Evolutionary conservation across 2,888 invertebrate genomes (phyloP), one percentile per base, ranked within the genome.

Genomic region (Archips xylosteana): DNA sequence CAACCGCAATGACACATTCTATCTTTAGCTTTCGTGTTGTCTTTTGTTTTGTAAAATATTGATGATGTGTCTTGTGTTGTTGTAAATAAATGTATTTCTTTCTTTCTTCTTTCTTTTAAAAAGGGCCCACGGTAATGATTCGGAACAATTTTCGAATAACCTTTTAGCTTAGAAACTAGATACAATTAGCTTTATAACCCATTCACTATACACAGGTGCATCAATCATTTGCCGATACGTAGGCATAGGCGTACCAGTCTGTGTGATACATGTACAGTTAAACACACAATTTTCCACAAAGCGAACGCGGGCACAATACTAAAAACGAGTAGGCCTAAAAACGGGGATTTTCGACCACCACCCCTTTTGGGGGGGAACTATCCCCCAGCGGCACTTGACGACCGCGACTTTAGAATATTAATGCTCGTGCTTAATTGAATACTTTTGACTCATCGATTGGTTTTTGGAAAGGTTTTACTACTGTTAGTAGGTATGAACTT

Each of bases 291-390:
- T 73, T 72, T 68, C 68, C 68, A 45, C 63, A 13, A 9, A 84
- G 84, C 85, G 85, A 82, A 88, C 87, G 86, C 87, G 89, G 70
- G 76, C 76, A 82, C 84, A 83, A 86, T 90, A 85, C 91, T 91
- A 91, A 92, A 92, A 92, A 90, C 89, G 85, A 83, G 90, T 90
- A 92, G 92, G 92, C 93, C 92, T 92, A 92, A 93, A 94, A 94
- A 93, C 90, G 90, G 83, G 88, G 79, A 87, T 90, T 91, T 86
- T 82, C 57, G 4, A 76, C 81, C 78, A 76, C 81, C 81, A 80
- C 84, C 82, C 78, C 76, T 71, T 74, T 65, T 63, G 65, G 73
- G 71, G 79, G 81, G 80, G 76, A 76, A 92, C 92, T 92, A 92
- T 91, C 88, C 89, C 83, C 84, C 85, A 5, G 47, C 80, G 87